A percentile compares a stretch with the other conserved stretches of the same genome.
phyloP scores from a whole-genome alignment of 2,797 vertebrate genomes.

The Manis javanica region DNA sequence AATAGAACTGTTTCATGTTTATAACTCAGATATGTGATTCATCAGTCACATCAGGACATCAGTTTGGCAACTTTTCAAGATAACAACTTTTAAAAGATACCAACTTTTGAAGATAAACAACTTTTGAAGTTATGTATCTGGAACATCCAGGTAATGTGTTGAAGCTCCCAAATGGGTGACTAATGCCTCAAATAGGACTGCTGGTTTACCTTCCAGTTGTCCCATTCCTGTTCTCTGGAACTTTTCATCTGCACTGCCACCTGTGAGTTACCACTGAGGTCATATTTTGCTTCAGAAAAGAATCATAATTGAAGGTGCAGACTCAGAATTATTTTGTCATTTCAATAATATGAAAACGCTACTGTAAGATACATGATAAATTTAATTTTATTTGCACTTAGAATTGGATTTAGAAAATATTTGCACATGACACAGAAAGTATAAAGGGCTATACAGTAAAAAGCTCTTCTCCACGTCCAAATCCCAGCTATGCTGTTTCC shows the following conservation, averaged over 20 bases:
- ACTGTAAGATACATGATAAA: neutral
- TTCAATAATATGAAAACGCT: neutral
- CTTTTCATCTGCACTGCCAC: neutral
- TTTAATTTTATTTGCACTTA: neutral
- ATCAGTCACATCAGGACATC: neutral
- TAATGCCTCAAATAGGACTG: neutral
- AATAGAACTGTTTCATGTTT: neutral
- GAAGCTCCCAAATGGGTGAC: neutral
- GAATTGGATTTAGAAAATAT: neutral
- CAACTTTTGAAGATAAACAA: neutral
- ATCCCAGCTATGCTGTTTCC: neutral
- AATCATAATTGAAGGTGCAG: neutral
- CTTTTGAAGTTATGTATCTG: neutral
- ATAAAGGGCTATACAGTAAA: neutral
- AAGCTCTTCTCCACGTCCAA: neutral
- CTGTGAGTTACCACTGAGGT: neutral
- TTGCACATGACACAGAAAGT: neutral
- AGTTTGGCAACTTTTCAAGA: too few relatives aligned
- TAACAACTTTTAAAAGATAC: neutral
- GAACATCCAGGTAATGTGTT: neutral
- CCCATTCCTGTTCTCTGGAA: neutral
- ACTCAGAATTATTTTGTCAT: neutral
- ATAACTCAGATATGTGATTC: neutral
- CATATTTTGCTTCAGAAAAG: neutral
- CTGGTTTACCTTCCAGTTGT: neutral